Base-by-base conservation (phyloP, 2,888 invertebrate genomes). In the Drosophila lacicola region DNA sequence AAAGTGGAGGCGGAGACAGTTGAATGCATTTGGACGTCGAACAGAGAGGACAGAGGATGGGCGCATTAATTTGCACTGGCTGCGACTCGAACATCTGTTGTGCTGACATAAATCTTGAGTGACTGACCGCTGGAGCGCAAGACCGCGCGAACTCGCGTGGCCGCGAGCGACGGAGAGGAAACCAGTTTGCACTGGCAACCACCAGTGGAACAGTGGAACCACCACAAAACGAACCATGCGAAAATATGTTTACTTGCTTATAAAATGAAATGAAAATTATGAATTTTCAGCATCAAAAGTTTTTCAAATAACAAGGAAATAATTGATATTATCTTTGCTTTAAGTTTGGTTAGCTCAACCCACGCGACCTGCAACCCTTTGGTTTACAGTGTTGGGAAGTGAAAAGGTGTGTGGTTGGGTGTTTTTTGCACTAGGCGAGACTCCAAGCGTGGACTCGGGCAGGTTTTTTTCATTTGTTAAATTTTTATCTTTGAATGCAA, bases 91-190 rank as follows among this genome's bases (percentile, higher is more conserved):
- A 89, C 87, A 87, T 90, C 87, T 87, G 87, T 87, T 87, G 85
- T 67, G 68, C 88, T 90, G 90, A 87, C 90, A 87, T 87, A 87
- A 90, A 87, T 87, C 90, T 89, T 82, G 86, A 90, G 85, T 90
- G 85, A 86, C 89, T 86, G 85, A 86, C 85, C 89, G 90, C 70
- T 88, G 89, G 75, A 89, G 88, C 88, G 71, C 66, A 89, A 90
- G 85, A 89, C 88, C 89, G 90, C 87, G 78, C 84, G 66, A 78
- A 67, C 77, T 80, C 62, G 47, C 70, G 67, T 70, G 62, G 69
- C 74, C 80, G 71, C 84, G 67, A 76, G 70, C 82, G 63, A 67
- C 74, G 63, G 44, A 68, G 49, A 54, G 54, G 64, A 55, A 54
- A 70, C 74, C 74, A 51, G 74, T 71, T 74, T 74, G 33, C 45